These are phyloP conservation scores for Meloidogyne hapla DNA, from an alignment of 1,140 invertebrate genomes.

Conservation along the genomic window DNA sequence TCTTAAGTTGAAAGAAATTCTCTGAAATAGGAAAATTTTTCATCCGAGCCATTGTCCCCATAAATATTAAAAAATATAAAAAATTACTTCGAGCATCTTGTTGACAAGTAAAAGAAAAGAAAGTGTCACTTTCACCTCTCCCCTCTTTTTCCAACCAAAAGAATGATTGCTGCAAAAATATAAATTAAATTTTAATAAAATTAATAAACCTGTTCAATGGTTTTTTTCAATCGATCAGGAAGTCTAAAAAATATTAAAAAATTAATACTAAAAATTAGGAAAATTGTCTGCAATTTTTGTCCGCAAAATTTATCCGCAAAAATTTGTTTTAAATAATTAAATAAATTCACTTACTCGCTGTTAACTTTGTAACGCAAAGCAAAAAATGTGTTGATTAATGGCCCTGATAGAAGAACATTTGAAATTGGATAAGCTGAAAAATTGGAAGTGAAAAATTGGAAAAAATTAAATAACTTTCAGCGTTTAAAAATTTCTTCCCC, in stretches of 20 bases:
- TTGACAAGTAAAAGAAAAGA: conserved; percentile 17
- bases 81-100: background rate
- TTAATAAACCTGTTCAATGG: background rate
- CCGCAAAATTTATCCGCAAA: no score
- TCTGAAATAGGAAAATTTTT: background rate
- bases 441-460: background rate
- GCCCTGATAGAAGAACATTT: conserved; percentile 18
- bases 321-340: no score
- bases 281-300: no score
- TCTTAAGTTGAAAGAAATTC: no score
- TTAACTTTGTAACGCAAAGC: conserved; percentile 2
- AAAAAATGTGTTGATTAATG: conserved; percentile 26
- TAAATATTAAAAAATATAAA: background rate
- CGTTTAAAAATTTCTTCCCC: no score
- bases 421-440: conserved; percentile 24
- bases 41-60: no score
- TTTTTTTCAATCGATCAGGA: conserved; percentile 9
- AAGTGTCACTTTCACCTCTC: conserved; percentile 6
- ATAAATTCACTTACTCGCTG: conserved; percentile 9
- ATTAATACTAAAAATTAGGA: background rate
- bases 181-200: background rate
- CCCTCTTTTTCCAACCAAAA: conserved; percentile 23
- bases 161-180: conserved; percentile 21
- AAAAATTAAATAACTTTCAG: no score
- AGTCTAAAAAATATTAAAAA: conserved; percentile 13